Conservation (phyloP, 2,113 vertebrate species). For the Python bivittatus region DNA sequence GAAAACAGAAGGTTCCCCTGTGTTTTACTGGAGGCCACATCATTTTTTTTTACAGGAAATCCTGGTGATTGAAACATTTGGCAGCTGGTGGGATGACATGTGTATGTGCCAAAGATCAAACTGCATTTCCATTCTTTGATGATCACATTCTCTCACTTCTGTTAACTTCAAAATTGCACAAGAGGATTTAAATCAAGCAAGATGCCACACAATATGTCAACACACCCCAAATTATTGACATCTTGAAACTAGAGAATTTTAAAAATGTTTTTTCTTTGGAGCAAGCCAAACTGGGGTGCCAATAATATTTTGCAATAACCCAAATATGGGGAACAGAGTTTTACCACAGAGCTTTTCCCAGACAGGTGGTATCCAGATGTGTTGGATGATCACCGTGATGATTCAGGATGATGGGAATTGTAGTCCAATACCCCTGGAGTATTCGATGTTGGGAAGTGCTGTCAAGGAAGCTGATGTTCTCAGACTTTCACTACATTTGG, state of each 20-base stretch:
- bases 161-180: not conserved
- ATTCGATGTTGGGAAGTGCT: not conserved
- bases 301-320: not conserved
- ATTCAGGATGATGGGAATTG: not conserved
- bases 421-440: not conserved
- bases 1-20: not conserved
- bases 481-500: not conserved
- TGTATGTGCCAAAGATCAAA: conserved; percentile 34
- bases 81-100: conserved; percentile 41
- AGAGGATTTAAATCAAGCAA: not conserved
- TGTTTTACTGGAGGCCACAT: not conserved
- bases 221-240: not conserved
- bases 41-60: not conserved
- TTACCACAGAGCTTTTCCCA: not conserved
- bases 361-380: not conserved
- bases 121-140: conserved; percentile 47
- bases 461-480: no score
- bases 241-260: not conserved
- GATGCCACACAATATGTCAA: not conserved
- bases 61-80: conserved; percentile 49
- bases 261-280: not conserved
- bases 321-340: not conserved
- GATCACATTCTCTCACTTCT: conserved; percentile 11
- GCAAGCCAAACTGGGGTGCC: not conserved
- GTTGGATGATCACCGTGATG: not conserved